phyloP scores from a whole-genome alignment of 2,113 vertebrate genomes.

The Ariopsis seemanni region DNA sequence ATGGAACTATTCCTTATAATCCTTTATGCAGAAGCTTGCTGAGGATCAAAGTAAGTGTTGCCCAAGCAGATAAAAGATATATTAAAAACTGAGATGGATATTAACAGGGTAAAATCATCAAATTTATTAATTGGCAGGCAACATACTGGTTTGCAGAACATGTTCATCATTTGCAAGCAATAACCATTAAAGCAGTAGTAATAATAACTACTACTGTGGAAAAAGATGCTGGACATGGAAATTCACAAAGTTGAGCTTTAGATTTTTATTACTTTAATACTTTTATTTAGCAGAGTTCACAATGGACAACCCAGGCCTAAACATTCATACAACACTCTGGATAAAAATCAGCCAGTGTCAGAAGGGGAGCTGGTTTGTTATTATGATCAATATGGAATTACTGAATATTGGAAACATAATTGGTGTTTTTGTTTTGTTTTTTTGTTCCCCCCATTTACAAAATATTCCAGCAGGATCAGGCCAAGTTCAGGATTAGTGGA shows the following conservation, averaged over 20 bases:
- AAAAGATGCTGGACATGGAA: background rate
- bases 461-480: background rate
- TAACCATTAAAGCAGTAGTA: conserved; percentile 48
- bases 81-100: conserved; percentile 74
- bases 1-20: conserved; percentile 78
- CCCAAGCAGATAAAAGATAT: conserved; percentile 70
- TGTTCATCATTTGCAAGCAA: conserved; percentile 61
- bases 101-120: conserved; percentile 72
- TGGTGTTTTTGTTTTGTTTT: background rate
- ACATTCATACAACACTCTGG: background rate
- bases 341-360: background rate
- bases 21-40: conserved; percentile 75
- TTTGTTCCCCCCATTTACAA: no score
- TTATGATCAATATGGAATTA: background rate
- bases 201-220: conserved; percentile 31
- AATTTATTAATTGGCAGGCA: conserved; percentile 70
- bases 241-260: background rate
- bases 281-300: background rate
- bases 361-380: background rate
- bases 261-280: background rate
- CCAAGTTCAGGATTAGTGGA: background rate
- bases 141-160: conserved; percentile 61
- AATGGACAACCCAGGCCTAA: background rate
- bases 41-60: conserved; percentile 76
- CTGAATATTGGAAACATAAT: background rate